Base-by-base conservation (phyloP, 2,888 invertebrate species). In the Habrosyne pyritoides region DNA sequence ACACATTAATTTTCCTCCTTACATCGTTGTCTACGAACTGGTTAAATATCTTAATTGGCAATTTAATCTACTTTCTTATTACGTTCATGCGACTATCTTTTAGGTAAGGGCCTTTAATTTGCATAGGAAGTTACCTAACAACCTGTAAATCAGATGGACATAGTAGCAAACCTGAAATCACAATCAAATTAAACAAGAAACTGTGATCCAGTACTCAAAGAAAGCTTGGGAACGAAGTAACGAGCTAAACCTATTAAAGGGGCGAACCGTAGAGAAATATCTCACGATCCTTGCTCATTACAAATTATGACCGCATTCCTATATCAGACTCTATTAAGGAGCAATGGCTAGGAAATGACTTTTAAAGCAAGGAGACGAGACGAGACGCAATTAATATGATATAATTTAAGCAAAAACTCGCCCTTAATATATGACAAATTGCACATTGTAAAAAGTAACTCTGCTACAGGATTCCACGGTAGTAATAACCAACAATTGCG, bases 221-320 rank as follows among this genome's bases (percentile, higher is more conserved):
- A 81, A 81, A 84, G 84, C 86, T 83, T 90, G 90, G 85, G 90
- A 91, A 89, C 82, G 70, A 72, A 73, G 82, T 90, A 90, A 90
- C 87, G 78, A 90, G 89, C 75, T 79, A 69, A 82, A 83, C 83
- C 81, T 87, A 87, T 89, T 89, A 89, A 83, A 85, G 83, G 81
- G 79, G 80, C 83, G 81, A 85, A 84, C 83, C 89, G 88, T 85
- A 87, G 83, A 89, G 87, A 86, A 89, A 83, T 81, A 86, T 82
- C 86, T 86, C 87, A 87, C 87, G 87, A 91, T 87, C 86, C 86
- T 83, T 73, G 77, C 88, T 91, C 86, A 91, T 91, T 91, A 91
- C 91, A 89, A 91, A 91, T 92, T 91, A 91, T 91, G 85, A 74
- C 82, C 88, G 92, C 91, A 91, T 91, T 91, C 89, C 87, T 82